Conservation (phyloP, 2,113 vertebrate genomes). For the Gobiocypris rarus region DNA sequence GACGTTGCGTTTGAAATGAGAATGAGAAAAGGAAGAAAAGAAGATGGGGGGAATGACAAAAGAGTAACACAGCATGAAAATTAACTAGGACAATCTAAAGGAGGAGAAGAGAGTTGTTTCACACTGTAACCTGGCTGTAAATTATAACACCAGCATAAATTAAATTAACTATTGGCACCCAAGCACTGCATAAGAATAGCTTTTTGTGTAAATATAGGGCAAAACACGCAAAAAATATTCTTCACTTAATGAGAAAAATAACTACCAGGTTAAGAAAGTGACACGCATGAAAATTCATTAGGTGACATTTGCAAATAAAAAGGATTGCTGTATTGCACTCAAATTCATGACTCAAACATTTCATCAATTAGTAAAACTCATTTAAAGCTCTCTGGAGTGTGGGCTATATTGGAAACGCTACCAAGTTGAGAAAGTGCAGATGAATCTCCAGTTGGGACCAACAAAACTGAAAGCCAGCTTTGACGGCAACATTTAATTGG, state of each 20-base stretch:
- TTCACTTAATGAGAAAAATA: constrained; percentile 58
- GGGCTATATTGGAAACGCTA: constrained; percentile 66
- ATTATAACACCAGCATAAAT: constrained; percentile 30
- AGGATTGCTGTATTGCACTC: constrained; percentile 63
- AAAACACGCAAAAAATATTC: neutral
- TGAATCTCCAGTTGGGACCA: constrained; percentile 72
- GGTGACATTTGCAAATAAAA: constrained; percentile 65
- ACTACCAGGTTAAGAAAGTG: constrained; percentile 46
- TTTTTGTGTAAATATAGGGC: neutral
- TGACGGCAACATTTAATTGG: constrained; percentile 63
- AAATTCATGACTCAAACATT: constrained; percentile 66
- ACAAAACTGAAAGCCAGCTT: constrained; percentile 66
- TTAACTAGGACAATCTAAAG: constrained; percentile 8
- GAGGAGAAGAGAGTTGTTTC: constrained; percentile 15
- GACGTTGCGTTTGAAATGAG: neutral
- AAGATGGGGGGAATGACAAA: neutral
- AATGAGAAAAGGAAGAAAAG: neutral
- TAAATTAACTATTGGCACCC: neutral
- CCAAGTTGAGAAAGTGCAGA: constrained; percentile 70
- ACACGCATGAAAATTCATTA: constrained; percentile 72
- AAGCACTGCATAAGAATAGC: neutral
- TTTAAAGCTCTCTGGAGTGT: constrained; percentile 54
- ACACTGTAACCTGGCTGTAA: constrained; percentile 13
- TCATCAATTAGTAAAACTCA: constrained; percentile 65
- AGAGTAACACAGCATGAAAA: constrained; percentile 16